Evolutionary conservation across 2,797 vertebrate genomes (phyloP).

Genomic region (Artibeus jamaicensis): DNA sequence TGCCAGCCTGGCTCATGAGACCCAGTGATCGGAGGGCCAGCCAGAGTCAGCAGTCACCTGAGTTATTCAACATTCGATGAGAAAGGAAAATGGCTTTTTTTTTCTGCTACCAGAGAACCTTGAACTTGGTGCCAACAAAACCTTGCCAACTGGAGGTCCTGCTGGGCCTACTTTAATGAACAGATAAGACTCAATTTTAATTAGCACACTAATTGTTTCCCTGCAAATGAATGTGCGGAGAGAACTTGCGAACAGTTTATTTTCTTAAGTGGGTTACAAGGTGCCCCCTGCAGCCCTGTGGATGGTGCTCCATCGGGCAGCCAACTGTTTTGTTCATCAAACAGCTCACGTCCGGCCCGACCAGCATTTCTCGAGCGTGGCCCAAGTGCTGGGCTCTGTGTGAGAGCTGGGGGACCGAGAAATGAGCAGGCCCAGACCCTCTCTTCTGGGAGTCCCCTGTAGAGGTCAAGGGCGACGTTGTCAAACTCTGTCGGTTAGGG

Average conservation of each 20-base stretch:
- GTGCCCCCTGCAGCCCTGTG: background rate
- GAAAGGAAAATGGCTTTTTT: background rate
- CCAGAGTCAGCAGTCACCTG: background rate
- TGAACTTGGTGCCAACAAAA: conserved; percentile 20
- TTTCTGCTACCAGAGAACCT: background rate
- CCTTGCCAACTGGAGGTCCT: conserved; percentile 65
- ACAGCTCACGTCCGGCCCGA: background rate
- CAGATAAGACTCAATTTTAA: conserved; percentile 70
- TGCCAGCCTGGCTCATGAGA: background rate
- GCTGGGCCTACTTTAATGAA: conserved; percentile 61
- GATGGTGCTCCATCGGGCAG: background rate
- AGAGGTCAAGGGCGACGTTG: background rate
- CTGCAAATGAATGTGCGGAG: background rate
- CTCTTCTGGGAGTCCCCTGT: background rate
- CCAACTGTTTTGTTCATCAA: background rate
- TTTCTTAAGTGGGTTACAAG: conserved; percentile 70
- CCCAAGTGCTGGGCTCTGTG: rapidly evolving
- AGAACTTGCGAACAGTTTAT: conserved; percentile 55
- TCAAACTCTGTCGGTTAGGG: background rate
- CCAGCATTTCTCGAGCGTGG: rapidly evolving
- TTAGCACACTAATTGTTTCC: conserved; percentile 71
- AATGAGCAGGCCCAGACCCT: too few relatives aligned
- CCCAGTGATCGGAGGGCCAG: background rate
- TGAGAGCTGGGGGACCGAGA: rapidly evolving
- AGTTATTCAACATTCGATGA: background rate